Evolutionary conservation across 2,113 vertebrate genomes (phyloP).

Genomic region (Pluvianellus socialis): DNA sequence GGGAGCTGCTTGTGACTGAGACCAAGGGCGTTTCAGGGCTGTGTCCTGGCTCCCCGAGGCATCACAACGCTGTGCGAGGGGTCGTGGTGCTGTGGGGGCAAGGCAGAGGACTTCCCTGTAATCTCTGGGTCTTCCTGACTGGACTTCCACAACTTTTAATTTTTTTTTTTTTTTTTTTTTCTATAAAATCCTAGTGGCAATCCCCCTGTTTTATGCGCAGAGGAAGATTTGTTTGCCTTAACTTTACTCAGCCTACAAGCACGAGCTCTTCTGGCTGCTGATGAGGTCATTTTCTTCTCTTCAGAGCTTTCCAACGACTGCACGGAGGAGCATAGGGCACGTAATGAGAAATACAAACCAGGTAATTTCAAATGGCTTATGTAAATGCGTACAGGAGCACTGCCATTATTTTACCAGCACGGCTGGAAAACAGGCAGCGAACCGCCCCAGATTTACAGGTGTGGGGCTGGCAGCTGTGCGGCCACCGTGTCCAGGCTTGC

Average conservation of each 20-base stretch:
- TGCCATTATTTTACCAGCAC: not conserved
- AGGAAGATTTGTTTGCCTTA: not conserved
- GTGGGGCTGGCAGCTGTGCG: not conserved
- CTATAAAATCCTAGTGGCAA: rapidly evolving
- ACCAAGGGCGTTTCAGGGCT: not conserved
- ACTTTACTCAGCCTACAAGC: not conserved
- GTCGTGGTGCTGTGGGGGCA: not conserved
- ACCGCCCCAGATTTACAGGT: rapidly evolving
- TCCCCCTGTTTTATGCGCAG: rapidly evolving
- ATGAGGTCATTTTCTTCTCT: not conserved
- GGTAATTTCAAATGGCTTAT: not conserved
- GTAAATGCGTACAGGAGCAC: rapidly evolving
- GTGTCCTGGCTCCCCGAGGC: not conserved
- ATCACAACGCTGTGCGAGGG: rapidly evolving
- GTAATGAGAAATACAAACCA: not conserved
- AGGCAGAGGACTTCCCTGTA: not conserved
- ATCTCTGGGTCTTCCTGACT: not conserved
- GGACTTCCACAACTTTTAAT: not conserved
- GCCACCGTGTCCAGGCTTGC: not conserved
- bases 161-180: too few relatives aligned
- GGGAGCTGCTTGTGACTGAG: not conserved
- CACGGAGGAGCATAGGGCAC: rapidly evolving
- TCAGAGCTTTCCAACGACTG: not conserved
- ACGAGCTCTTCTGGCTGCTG: not conserved
- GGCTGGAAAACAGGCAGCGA: not conserved